Base-by-base conservation (phyloP, 2,888 invertebrate species). In the Gibbula magus region DNA sequence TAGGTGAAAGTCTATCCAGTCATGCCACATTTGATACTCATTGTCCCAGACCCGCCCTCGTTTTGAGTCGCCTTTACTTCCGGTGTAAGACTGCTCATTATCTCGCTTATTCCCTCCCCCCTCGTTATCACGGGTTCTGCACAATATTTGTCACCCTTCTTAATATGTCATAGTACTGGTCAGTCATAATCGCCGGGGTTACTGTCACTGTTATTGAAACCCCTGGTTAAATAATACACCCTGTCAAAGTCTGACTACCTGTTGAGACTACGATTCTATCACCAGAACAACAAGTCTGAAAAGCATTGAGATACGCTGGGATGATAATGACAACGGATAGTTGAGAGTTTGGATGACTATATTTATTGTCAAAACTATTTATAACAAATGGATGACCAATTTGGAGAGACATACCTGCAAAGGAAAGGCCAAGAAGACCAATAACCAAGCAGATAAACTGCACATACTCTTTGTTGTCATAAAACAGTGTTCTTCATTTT, bases 171-270 rank as follows among this genome's bases (percentile, higher is more conserved):
- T 61, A 61, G 61, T 18, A 3, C 29, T 61, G 61, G 61, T 61
- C 61, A 61, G 29, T 61, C 61, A 61, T 61, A 61, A 61, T 61
- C 29, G 29, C 29, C 29, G 61, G 56, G 61, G 61, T 61, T 61
- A 61, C 25, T 61, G 29, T 61, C 16, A 29, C 16, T 61, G 61
- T 61, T 29, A 61, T 61, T 61, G 61, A 61, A 61, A 61, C 61
- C 61, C 25, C 29, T 29, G 61, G 61, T 61, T 61, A 61, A 61
- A 25, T 61, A 18, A 61, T 29, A 61, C 61, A 61, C 25, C 61
- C 25, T 22, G 29, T 61, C 61, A 61, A 61, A 22, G 61, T 29
- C 25, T 45, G 18, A 8, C 61, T 61, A 61, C 61, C 29, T 61
- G 61, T 18, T 25, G 25, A 20, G 61, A 10, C 45, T 45, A 45